Evolutionary conservation across 2,113 vertebrate genomes (phyloP).

Genomic region (Osmerus mordax): DNA sequence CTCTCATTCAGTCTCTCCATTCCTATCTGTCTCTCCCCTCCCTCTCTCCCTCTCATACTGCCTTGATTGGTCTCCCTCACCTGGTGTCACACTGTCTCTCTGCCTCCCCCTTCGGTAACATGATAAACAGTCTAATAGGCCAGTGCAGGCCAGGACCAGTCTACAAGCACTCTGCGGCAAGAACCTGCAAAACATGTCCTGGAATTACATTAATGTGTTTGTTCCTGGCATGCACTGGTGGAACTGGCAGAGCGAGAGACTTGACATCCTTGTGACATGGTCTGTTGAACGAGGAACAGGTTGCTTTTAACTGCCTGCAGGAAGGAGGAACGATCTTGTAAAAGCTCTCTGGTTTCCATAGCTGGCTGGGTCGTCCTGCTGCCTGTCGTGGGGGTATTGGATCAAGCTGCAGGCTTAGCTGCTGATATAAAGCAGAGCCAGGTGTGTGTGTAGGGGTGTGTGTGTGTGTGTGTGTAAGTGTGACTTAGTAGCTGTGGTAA

Average conservation of each 20-base stretch:
- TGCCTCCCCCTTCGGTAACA: conserved; percentile 8
- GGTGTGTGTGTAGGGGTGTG: conserved; percentile 10
- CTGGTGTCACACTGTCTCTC: neutral
- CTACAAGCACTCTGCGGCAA: no score
- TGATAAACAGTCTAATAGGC: neutral
- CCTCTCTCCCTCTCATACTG: neutral
- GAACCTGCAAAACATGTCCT: no score
- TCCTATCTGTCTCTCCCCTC: conserved; percentile 10
- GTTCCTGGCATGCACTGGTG: no score
- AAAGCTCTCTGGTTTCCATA: neutral
- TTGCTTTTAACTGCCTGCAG: conserved; percentile 7
- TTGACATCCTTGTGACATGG: neutral
- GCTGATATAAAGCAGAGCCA: conserved; percentile 13
- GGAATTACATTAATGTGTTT: no score
- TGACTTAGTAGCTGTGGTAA: conserved; percentile 22
- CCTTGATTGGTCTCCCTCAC: conserved; percentile 11
- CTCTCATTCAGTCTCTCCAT: neutral
- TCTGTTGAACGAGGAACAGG: conserved; percentile 11
- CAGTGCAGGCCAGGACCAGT: no score
- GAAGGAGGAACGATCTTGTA: neutral
- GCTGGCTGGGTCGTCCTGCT: neutral
- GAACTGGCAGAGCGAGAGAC: neutral
- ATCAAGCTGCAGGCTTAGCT: conserved; percentile 1
- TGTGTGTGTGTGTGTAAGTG: conserved; percentile 20
- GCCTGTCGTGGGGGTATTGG: conserved; percentile 5